Evolutionary conservation across 1,140 invertebrate genomes (phyloP).

Genomic region (Lineus longissimus): DNA sequence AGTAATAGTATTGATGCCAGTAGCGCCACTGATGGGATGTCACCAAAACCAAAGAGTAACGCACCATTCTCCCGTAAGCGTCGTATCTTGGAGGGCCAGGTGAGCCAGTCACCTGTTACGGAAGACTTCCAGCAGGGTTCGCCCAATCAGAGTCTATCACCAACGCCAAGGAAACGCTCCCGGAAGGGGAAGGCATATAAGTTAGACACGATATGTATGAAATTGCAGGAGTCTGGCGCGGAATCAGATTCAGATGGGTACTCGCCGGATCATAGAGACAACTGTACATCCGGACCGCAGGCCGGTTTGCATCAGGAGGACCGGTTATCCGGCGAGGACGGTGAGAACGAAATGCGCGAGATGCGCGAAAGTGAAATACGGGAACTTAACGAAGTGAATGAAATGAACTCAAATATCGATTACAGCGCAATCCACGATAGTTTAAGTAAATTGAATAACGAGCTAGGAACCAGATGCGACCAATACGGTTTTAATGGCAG

Average conservation of each 20-base stretch:
- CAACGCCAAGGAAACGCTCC: conserved; percentile 59
- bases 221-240: conserved; percentile 43
- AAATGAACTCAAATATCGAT: not conserved
- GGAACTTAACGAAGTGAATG: not conserved
- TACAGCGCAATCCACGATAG: conserved; percentile 8
- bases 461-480: not conserved
- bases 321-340: conserved; percentile 9
- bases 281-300: conserved; percentile 4
- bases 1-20: not conserved
- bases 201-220: conserved; percentile 61
- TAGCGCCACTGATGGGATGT: conserved; percentile 8
- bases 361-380: not conserved
- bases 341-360: conserved; percentile 5
- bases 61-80: not conserved
- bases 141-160: conserved; percentile 19
- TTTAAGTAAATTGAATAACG: conserved; percentile 8
- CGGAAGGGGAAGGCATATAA: conserved; percentile 78
- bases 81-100: not conserved
- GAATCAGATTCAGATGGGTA: conserved; percentile 20
- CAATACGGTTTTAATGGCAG: no score
- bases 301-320: not conserved
- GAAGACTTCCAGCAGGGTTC: conserved; percentile 17
- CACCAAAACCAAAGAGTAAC: not conserved
- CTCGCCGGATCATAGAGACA: not conserved
- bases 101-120: not conserved